Evolutionary conservation across 2,797 vertebrate genomes (phyloP), one percentile per base, ranked within the genome.

Genomic region (Hephaestus fuliginosus): DNA sequence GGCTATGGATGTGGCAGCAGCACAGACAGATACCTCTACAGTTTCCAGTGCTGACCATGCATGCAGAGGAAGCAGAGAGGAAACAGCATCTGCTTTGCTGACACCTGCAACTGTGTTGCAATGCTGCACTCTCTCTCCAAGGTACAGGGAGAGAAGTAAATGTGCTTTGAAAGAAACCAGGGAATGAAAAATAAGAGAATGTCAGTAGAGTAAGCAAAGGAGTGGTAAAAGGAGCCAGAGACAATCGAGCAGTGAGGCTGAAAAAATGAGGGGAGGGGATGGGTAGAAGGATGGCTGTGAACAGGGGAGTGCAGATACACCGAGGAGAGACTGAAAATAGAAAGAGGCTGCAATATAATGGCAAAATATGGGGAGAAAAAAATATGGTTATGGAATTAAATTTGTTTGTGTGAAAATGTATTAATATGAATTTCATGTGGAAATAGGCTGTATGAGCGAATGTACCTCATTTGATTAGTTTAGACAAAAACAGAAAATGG

Each of bases 201-300:
- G 64, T 65, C 62, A 76, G 76, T 57, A 48, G 64, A 70, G 72
- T 76, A 67, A 77, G 70, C 64, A 74, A 61, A 78, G 64, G 81
- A 76, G 81, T 69, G 74, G 64, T 85, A 72, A 73, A 82, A 78
- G 43, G 63, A 88, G 69, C 58, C 70, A 75, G 74, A 76, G 75
- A 86, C 70, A 65, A 70, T 80, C 20, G 72, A 90, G 86, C 87
- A 78, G 71, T 78, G 86, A 86, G 80, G 86, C 89, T 89, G 88
- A 92, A 88, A 84, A 76, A 85, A 92, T 82, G 91, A 86, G 79
- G 78, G 55, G 56, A 81, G 72, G 70, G 82, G 81, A 82, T 65
- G 80, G 70, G 81, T 2, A 86, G 81, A 87, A 75, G 88, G 86
- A 76, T 0, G 67, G 75, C 71, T 64, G 57, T 33, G 76, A 85